Evolutionary conservation across 2,797 vertebrate genomes (phyloP), one percentile per base, ranked within the genome.

Genomic region (Sardinella longiceps): DNA sequence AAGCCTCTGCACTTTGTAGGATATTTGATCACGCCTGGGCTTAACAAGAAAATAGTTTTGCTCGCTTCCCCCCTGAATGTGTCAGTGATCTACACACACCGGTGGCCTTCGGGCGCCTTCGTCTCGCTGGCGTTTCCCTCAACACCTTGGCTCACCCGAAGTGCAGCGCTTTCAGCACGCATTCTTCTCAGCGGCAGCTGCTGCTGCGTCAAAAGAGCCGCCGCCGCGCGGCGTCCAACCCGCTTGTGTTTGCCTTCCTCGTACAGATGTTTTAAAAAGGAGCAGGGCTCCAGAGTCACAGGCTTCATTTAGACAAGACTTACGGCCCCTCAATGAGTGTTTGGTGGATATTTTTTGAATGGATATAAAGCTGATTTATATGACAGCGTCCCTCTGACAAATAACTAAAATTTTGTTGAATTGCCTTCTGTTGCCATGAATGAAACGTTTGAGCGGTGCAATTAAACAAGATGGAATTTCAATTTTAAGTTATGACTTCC

Each of bases 401-500:
- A 84, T 25, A n/a, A 84, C 25, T 81, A n/a, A 28, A 74, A 84
- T 1, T 58, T 25, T 39, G 33, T 66, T 60, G 80, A 46, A 45
- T 83, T 4, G 18, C 48, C 80, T 81, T 45, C 48, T 81, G 23
- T 39, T 81, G 56, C 82, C 37, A 53, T 80, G 53, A 12, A 48
- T 10, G 46, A 48, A 48, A 48, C 12, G 46, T 10, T 48, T 12
- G 46, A 10, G 11, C 11, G 0, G 46, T 48, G 46, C 11, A 48
- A 48, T 48, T 48, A 10, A 48, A 48, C 6, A 9, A 48, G 12
- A 48, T 48, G 0, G 11, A 48, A 48, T 10, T 10, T 10, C 7
- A 48, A 48, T n/a, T n/a, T n/a, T n/a, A n/a, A n/a, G n/a, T n/a
- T n/a, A 48, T 43, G 7, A 43, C 43, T 43, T 43, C 43, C 43